Evolutionary conservation across 2,888 invertebrate genomes (phyloP).

Genomic region (Tipula lateralis): DNA sequence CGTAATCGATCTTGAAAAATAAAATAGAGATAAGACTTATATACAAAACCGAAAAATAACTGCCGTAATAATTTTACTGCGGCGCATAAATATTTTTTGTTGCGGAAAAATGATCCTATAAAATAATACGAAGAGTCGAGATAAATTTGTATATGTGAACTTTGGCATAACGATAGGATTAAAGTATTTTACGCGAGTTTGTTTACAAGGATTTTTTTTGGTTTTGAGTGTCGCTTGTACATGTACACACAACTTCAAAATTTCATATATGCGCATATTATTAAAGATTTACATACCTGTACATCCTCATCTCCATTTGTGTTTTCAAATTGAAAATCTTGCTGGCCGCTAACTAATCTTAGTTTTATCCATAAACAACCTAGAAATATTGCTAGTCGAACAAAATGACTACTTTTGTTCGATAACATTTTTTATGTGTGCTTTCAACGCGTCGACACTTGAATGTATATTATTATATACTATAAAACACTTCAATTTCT

Average conservation of each 20-base stretch:
- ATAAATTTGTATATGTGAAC: neutral
- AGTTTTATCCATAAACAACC: neutral
- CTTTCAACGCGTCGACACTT: neutral
- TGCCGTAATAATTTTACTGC: neutral
- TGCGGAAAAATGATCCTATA: neutral
- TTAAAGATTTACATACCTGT: slow-evolving; percentile 40
- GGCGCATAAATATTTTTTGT: neutral
- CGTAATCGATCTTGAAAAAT: neutral
- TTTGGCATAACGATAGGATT: neutral
- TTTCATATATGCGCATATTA: neutral
- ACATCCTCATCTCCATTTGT: slow-evolving; percentile 39
- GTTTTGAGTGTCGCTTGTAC: too few species aligned
- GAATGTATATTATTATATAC: neutral
- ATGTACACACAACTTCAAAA: neutral
- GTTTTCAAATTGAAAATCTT: slow-evolving; percentile 46
- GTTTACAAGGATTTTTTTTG: neutral
- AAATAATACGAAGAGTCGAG: neutral
- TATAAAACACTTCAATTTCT: neutral
- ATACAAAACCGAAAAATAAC: neutral
- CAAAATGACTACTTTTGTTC: slow-evolving; percentile 25
- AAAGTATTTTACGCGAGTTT: neutral
- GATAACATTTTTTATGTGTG: slow-evolving; percentile 26
- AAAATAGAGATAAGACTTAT: neutral
- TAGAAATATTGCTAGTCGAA: slow-evolving; percentile 26
- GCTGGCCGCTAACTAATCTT: slow-evolving; percentile 35